Evolutionary conservation across 2,797 vertebrate genomes (phyloP), one percentile per base, ranked within the genome.

Genomic region (Poliocrania exsul): DNA sequence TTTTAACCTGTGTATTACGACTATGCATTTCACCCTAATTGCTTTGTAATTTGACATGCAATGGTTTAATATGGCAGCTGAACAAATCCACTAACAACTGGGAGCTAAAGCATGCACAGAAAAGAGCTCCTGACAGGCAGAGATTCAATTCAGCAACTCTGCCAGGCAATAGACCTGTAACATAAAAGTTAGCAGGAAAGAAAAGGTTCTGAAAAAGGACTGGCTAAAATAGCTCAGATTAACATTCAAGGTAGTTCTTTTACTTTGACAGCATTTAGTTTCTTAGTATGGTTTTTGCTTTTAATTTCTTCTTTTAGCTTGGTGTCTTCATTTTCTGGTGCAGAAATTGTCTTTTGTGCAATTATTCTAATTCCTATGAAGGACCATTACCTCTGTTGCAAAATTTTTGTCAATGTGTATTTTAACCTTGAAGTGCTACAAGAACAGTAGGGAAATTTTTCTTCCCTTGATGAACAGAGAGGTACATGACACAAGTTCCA

Each of bases 161-260:
- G 62, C 56, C 29, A 38, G 69, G 82, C 65, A 88, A 75, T 49
- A 75, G 91, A 91, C 54, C 62, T 75, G 72, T 70, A 79, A 88
- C 49, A 93, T 86, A 66, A 88, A 95, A 93, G 93, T 96, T 83
- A 96, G 50, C 62, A 73, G 85, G 85, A 84, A 81, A 92, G 86
- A 94, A 94, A 94, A 93, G 77, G 77, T 66, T 49, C 87, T 81
- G 80, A 57, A 84, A 94, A 86, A 88, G 91, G 62, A 69, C 89
- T 84, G 81, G 85, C 87, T 95, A 86, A 89, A 95, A 88, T 86
- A 93, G 72, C 75, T 95, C 92, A 62, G 85, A 91, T 95, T 95
- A 96, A 86, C 86, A 86, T 93, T 95, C 89, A 81, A 92, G 72
- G 40, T 74, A 86, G 57, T 65, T 65, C 75, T 93, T 86, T 61